Base-by-base conservation (phyloP, 2,888 invertebrate species). In the Philhelius pedissequus region DNA sequence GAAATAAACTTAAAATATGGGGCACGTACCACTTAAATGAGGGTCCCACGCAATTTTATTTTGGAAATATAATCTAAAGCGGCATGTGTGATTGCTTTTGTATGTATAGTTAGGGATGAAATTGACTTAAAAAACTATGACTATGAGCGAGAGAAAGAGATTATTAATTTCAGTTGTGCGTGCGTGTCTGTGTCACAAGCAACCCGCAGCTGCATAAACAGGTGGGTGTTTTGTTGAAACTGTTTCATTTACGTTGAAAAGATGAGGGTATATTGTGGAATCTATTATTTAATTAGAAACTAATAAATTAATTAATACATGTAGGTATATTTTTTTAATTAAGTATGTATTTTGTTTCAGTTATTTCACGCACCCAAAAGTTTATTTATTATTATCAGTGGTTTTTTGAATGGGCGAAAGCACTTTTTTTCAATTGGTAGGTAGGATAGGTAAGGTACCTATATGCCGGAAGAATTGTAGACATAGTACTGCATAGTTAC, bases 1-100 rank as follows among this genome's bases (percentile, higher is more conserved):
- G 73, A 78, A 82, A 73, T 73, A 48, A 77, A 71, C 50, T 64
- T 62, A 40, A 69, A 81, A 81, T 81, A 71, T 76, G 81, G 76
- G 76, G 38, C 76, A 81, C 58, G 38, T 70, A 48, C 62, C 52
- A 18, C 40, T 48, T 43, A 25, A 18, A 60, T 50, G 68, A 22
- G 71, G 20, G 50, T n/a, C 75, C 69, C 69, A 75, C 69, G 62
- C 69, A 69, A 58, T 56, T 32, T 75, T 69, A 18, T 76, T 70
- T 71, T 40, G 5, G 45, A 38, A 62, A 62, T 50, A 25, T 40
- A 64, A 66, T 56, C 60, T 43, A 43, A 66, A 50, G 25, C 66
- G 54, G 52, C 18, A 40, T 15, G 58, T 48, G 22, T 38, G 38
- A 13, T 32, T 27, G 11, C 20, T 13, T 58, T n/a, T 20, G 20